Percentiles rank a stretch among this genome's conserved stretches.
Evolutionary conservation across 1,140 invertebrate species (phyloP).

Genomic region (Brachionus sp.): DNA sequence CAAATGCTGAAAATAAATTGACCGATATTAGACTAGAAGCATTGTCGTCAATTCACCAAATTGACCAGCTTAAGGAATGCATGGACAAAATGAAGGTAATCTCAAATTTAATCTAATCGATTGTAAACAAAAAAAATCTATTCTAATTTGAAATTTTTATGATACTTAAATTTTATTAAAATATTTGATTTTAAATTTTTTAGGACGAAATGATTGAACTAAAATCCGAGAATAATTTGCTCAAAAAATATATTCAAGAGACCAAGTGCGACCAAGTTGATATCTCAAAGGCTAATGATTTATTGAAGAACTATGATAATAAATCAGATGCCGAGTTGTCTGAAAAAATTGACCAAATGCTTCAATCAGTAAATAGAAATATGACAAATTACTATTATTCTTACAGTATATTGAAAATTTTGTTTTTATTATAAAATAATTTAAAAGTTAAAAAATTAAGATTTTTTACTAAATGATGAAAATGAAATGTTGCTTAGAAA

Average conservation of each 20-base stretch:
- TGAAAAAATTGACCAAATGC: neutral
- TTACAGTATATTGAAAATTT: neutral
- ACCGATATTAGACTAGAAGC: constrained; percentile 93
- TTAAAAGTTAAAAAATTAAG: neutral
- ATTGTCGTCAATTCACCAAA: constrained; percentile 87
- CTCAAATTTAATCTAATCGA: no score
- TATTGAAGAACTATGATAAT: neutral
- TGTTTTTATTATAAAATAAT: neutral
- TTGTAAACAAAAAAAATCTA: no score
- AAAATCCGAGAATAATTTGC: constrained; percentile 11
- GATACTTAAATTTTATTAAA: no score
- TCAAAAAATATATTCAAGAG: constrained; percentile 26
- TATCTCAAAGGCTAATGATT: neutral
- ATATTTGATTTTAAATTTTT: constrained; percentile 53
- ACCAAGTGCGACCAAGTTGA: neutral
- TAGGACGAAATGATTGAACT: constrained; percentile 86
- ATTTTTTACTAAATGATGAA: constrained; percentile 38
- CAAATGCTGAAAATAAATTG: constrained; percentile 90
- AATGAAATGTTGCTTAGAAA: constrained; percentile 32
- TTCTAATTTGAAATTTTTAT: no score
- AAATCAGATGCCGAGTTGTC: neutral
- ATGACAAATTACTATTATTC: constrained; percentile 13
- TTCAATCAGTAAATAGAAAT: constrained; percentile 12
- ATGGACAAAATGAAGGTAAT: constrained; percentile 81
- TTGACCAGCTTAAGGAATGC: constrained; percentile 90